These are phyloP conservation scores for Diploptera punctata DNA, from an alignment of 2,888 invertebrate genomes.

Conservation along the genomic window DNA sequence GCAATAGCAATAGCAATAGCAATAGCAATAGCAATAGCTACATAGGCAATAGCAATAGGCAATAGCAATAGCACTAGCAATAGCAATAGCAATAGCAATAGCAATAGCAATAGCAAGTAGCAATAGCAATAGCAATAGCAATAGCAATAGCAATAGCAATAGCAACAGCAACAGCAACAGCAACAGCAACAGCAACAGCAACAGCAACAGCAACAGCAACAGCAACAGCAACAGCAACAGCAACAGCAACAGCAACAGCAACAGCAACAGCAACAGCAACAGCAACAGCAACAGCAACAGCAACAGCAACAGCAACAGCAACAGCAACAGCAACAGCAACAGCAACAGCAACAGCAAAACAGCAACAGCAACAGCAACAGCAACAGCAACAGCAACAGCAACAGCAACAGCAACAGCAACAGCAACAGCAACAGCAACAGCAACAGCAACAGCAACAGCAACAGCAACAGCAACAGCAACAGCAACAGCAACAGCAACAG, in stretches of 20 bases:
- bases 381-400: constrained; percentile 10
- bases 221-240: background rate
- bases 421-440: constrained; percentile 7
- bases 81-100: background rate
- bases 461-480: constrained; percentile 6
- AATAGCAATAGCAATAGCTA: background rate
- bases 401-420: constrained; percentile 11
- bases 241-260: background rate
- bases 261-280: background rate
- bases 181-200: background rate
- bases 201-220: background rate
- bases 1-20: background rate
- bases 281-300: background rate
- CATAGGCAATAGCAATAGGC: background rate
- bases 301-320: background rate
- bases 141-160: background rate
- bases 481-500: background rate
- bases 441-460: constrained; percentile 7
- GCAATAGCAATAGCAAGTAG: no score
- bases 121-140: background rate
- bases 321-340: background rate
- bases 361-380: constrained; percentile 5
- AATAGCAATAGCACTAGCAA: background rate
- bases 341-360: no score
- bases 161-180: background rate